These are phyloP conservation scores for Epinotia nisella DNA, from an alignment of 2,888 invertebrate species.

Conservation along the genomic window DNA sequence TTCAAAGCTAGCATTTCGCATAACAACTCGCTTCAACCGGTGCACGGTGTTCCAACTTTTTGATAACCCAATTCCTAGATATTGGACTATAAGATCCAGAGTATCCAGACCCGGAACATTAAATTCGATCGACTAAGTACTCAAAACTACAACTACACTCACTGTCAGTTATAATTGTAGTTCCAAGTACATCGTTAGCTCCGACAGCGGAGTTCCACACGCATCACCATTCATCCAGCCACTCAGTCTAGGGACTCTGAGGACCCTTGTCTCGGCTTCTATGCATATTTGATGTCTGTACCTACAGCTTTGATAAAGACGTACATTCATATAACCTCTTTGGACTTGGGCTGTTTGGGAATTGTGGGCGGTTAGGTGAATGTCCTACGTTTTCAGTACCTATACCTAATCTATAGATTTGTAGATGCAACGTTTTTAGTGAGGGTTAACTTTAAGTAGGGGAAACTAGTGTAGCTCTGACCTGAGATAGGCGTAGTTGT, in stretches of 20 bases:
- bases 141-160: not conserved
- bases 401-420: not conserved
- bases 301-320: constrained; percentile 5
- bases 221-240: constrained; percentile 47
- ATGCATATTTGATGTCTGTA: constrained; percentile 29
- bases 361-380: not conserved
- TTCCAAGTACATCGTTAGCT: constrained; percentile 50
- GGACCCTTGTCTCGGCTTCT: constrained; percentile 48
- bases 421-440: not conserved
- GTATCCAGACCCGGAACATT: too few relatives aligned
- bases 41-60: too few relatives aligned
- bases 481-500: too few relatives aligned
- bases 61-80: too few relatives aligned
- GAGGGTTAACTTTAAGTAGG: not conserved
- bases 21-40: too few relatives aligned
- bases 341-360: not conserved
- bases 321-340: not conserved
- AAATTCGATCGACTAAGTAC: not conserved
- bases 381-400: constrained; percentile 20
- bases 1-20: too few relatives aligned
- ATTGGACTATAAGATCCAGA: too few relatives aligned
- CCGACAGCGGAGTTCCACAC: constrained; percentile 49
- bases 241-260: constrained; percentile 48
- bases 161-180: not conserved
- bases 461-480: too few relatives aligned